A percentile compares a stretch with the other conserved stretches of the same genome.
Evolutionary conservation across 2,797 vertebrate genomes (phyloP).

Genomic region (Girardinus metallicus): DNA sequence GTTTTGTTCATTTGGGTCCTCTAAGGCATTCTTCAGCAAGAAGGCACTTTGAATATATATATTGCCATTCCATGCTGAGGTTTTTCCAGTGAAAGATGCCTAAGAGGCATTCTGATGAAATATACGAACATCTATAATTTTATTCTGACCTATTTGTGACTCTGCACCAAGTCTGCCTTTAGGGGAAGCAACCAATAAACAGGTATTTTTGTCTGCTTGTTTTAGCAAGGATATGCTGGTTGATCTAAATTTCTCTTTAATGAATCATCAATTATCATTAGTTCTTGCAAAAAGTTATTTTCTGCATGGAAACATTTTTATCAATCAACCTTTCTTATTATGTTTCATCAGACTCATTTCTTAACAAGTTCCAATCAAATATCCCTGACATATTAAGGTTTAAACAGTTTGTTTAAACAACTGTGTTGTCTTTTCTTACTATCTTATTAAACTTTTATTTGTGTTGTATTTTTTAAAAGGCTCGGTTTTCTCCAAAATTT

Average conservation of each 20-base stretch:
- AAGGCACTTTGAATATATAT: background rate
- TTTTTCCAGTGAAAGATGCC: background rate
- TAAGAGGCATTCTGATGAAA: slow-evolving; percentile 2
- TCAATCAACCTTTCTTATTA: background rate
- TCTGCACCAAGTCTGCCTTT: background rate
- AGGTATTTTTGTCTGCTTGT: background rate
- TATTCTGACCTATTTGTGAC: background rate
- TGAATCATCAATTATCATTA: background rate
- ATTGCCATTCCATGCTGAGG: background rate
- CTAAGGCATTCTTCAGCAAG: background rate
- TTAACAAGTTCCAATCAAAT: background rate
- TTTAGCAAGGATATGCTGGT: background rate
- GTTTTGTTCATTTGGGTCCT: background rate
- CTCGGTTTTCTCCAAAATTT: background rate
- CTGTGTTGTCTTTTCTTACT: background rate
- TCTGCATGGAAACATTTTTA: background rate
- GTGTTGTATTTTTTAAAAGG: background rate
- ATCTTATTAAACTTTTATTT: background rate
- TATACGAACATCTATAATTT: slow-evolving; percentile 1
- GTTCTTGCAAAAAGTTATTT: background rate
- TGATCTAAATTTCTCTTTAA: background rate
- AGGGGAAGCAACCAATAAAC: background rate
- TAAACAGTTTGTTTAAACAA: background rate
- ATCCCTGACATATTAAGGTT: background rate
- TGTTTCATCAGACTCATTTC: background rate